Percentiles rank a stretch among this genome's conserved stretches.
phyloP scores from a whole-genome alignment of 2,113 vertebrate genomes.

The Neotragus pygmaeus region DNA sequence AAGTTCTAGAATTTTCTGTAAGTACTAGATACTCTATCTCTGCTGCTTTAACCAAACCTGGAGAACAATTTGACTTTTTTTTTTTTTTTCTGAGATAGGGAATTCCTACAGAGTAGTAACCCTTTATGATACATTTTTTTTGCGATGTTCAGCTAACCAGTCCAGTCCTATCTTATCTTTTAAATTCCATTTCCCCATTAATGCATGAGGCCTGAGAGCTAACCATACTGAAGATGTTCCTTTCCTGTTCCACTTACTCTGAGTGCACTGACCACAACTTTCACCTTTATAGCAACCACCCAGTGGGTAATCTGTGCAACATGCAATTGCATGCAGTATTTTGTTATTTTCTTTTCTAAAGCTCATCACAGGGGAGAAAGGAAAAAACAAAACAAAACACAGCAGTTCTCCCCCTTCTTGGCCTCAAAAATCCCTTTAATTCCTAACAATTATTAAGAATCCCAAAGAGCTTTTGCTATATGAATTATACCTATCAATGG shows the following conservation, averaged over 20 bases:
- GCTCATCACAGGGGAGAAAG: background rate
- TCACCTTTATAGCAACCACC: background rate
- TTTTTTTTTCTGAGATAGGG: background rate
- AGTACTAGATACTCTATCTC: background rate
- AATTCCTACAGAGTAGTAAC: background rate
- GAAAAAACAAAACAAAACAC: background rate
- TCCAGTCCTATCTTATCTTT: background rate
- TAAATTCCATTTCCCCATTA: background rate
- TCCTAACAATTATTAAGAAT: background rate
- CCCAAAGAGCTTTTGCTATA: background rate
- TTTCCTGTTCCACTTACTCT: background rate
- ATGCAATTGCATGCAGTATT: background rate
- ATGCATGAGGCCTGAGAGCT: background rate
- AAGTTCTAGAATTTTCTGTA: background rate
- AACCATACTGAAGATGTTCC: background rate
- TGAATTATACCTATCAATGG: background rate
- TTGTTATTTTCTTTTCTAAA: background rate
- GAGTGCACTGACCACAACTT: background rate
- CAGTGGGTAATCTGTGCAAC: background rate
- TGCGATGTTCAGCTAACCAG: background rate
- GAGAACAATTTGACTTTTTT: background rate
- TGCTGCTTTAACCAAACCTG: background rate
- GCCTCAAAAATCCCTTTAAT: background rate
- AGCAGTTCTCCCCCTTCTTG: background rate
- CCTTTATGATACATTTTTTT: background rate